phyloP scores from a whole-genome alignment of 1,140 invertebrate genomes.

The Artemia franciscana region DNA sequence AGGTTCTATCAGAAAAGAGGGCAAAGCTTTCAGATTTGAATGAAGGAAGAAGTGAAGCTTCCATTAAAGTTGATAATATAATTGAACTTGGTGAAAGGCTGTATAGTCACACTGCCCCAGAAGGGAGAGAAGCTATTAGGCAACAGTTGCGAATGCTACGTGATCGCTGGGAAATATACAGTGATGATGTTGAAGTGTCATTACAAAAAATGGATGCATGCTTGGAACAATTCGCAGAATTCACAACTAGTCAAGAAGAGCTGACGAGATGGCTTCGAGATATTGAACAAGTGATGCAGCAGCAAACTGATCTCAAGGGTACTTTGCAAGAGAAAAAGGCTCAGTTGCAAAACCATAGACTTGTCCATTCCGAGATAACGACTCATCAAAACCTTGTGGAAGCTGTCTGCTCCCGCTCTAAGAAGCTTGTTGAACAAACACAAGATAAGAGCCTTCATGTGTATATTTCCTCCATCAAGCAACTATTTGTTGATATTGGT shows the following conservation, averaged over 20 bases:
- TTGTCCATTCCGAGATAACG: constrained; percentile 84
- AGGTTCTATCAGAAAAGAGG: constrained; percentile 46
- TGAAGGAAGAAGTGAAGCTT: constrained; percentile 53
- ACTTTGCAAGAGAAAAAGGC: constrained; percentile 81
- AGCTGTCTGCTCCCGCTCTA: constrained; percentile 71
- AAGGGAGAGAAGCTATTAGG: constrained; percentile 69
- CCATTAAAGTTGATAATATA: constrained; percentile 55
- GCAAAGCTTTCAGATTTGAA: constrained; percentile 54
- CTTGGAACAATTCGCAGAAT: constrained; percentile 65
- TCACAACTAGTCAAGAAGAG: constrained; percentile 64
- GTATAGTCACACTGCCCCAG: constrained; percentile 74
- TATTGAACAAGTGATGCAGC: constrained; percentile 69
- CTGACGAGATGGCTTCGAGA: constrained; percentile 75
- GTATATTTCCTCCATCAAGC: constrained; percentile 66
- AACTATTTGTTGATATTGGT: constrained; percentile 66
- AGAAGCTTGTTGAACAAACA: constrained; percentile 64
- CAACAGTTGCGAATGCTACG: constrained; percentile 60
- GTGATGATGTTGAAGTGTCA: constrained; percentile 50
- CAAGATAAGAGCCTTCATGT: constrained; percentile 61
- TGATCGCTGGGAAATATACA: constrained; percentile 62
- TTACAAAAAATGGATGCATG: constrained; percentile 65
- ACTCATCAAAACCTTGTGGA: constrained; percentile 71
- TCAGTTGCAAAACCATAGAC: constrained; percentile 70
- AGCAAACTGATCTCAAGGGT: constrained; percentile 67
- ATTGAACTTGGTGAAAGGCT: constrained; percentile 72